phyloP scores from a whole-genome alignment of 2,888 invertebrate genomes.

The Azorinus chamasolen region DNA sequence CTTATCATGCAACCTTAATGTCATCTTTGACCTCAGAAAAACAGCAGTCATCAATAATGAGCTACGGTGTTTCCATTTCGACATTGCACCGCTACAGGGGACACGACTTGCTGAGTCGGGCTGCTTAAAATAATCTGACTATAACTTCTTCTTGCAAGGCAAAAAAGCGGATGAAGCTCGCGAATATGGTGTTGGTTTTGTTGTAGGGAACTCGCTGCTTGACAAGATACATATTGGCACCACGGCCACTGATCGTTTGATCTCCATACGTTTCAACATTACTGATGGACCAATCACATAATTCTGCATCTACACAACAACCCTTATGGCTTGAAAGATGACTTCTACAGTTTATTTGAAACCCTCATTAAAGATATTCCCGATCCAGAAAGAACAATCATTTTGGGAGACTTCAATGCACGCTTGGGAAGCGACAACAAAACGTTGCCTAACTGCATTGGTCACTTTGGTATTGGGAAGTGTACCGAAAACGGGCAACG shows the following conservation, averaged over 20 bases:
- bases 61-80: too few relatives aligned
- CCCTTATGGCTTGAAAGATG: neutral
- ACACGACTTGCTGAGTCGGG: slow-evolving; percentile 3
- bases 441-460: neutral
- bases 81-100: neutral
- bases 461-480: too few relatives aligned
- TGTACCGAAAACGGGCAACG: too few relatives aligned
- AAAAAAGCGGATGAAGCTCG: neutral
- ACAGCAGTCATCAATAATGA: too few relatives aligned
- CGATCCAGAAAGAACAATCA: neutral
- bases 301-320: neutral
- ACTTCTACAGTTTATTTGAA: neutral
- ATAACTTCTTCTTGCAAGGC: slow-evolving; percentile 1
- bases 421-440: neutral
- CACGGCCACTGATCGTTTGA: neutral
- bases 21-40: too few relatives aligned
- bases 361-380: neutral
- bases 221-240: neutral
- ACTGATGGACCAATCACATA: neutral
- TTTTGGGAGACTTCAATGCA: slow-evolving; percentile 4
- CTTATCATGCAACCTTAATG: too few relatives aligned
- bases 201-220: too few relatives aligned
- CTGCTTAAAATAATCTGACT: neutral
- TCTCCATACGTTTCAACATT: neutral
- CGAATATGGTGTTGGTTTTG: slow-evolving; percentile 3